Percentiles rank a stretch among this genome's conserved stretches.
Conservation (phyloP, 2,888 invertebrate genomes). For the Formica aserva region DNA sequence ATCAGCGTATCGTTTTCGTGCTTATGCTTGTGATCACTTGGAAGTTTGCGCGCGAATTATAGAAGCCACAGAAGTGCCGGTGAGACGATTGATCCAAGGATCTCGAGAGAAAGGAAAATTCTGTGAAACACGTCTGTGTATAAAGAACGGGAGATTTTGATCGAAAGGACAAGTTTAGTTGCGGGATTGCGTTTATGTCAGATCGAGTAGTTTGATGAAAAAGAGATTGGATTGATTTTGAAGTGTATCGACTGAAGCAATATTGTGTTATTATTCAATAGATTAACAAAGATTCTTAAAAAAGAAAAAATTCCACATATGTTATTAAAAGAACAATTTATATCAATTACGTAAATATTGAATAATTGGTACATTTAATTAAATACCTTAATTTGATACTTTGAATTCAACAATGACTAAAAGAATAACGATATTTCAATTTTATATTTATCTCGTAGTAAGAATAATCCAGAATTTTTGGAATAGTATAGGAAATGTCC, state of each 20-base stretch:
- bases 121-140: slow-evolving; percentile 25
- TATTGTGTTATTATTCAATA: neutral
- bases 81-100: neutral
- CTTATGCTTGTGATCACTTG: neutral
- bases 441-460: neutral
- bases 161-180: neutral
- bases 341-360: neutral
- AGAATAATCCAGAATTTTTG: neutral
- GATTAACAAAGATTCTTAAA: neutral
- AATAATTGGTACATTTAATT: neutral
- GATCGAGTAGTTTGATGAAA: neutral
- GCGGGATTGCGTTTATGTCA: neutral
- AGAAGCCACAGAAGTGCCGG: slow-evolving; percentile 17
- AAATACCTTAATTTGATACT: neutral
- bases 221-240: slow-evolving; percentile 17
- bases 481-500: neutral
- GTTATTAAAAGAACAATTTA: neutral
- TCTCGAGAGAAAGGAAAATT: neutral
- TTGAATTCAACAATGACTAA: neutral
- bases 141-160: neutral
- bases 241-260: slow-evolving; percentile 22
- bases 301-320: neutral
- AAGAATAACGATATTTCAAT: neutral
- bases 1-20: neutral
- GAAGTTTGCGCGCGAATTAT: neutral